phyloP scores from a whole-genome alignment of 2,113 vertebrate genomes.

The Melozone crissalis region DNA sequence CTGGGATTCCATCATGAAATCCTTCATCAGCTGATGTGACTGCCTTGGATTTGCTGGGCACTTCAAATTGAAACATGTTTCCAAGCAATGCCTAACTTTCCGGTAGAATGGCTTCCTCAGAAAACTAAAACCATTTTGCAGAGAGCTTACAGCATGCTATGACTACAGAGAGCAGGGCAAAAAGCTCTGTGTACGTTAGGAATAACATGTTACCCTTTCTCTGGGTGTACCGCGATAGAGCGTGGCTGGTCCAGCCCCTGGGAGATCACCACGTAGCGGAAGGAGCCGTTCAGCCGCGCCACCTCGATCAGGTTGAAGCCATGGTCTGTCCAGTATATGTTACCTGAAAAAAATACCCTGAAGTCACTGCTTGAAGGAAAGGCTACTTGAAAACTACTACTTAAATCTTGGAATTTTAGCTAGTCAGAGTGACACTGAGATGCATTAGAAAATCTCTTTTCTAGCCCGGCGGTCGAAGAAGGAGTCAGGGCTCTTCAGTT shows the following conservation, averaged over 20 bases:
- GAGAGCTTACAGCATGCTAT: accelerated
- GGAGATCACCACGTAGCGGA: slow-evolving; percentile 93
- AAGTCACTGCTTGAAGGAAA: background rate
- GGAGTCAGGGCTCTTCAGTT: too few relatives aligned
- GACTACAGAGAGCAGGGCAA: background rate
- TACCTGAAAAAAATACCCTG: slow-evolving; percentile 77
- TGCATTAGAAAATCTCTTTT: too few relatives aligned
- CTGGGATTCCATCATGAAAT: accelerated
- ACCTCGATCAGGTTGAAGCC: slow-evolving; percentile 97
- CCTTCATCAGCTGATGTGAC: background rate
- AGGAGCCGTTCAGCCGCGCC: slow-evolving; percentile 91
- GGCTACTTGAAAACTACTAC: background rate
- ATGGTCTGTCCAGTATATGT: slow-evolving; percentile 98
- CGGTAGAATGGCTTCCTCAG: accelerated
- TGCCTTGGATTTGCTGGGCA: background rate
- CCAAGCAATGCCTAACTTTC: background rate
- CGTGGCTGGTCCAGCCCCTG: slow-evolving; percentile 94
- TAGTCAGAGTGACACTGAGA: too few relatives aligned
- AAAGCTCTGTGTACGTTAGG: background rate
- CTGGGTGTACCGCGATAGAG: slow-evolving; percentile 92
- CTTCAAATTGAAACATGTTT: background rate
- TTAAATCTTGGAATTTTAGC: background rate
- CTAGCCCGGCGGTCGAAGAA: too few relatives aligned
- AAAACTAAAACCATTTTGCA: background rate
- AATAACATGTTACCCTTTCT: slow-evolving; percentile 78